Conservation (phyloP, 2,113 vertebrate species). For the Myanophis thanlyinensis region DNA sequence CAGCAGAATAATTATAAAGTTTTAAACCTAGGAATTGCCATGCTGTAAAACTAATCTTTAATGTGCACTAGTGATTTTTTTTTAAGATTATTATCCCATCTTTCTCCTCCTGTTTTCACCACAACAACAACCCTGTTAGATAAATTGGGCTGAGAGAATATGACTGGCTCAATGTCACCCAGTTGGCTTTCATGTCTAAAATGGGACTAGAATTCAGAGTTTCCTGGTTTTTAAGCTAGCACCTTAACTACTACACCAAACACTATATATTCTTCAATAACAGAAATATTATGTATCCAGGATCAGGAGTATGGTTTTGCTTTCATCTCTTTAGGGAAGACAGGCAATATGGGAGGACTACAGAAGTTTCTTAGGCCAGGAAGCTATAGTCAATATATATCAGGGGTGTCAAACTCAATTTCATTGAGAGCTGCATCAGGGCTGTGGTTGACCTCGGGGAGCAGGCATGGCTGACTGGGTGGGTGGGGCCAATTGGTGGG, state of each 20-base stretch:
- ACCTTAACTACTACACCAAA: neutral
- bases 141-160: neutral
- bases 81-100: neutral
- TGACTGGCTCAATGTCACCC: neutral
- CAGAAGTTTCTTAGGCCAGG: neutral
- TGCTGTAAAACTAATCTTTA: neutral
- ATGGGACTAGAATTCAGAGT: neutral
- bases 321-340: neutral
- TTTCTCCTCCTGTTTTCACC: neutral
- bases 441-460: too few species aligned
- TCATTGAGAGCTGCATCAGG: too few species aligned
- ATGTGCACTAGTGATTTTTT: neutral
- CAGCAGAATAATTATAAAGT: neutral
- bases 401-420: too few species aligned
- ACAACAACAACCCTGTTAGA: neutral
- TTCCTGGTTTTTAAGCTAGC: neutral
- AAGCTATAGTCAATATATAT: neutral
- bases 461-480: too few species aligned
- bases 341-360: neutral
- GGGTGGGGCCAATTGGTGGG: too few species aligned
- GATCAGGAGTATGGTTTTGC: neutral
- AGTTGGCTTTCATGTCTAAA: neutral
- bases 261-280: neutral
- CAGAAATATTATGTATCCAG: neutral
- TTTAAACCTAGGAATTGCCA: neutral